Percentiles rank a stretch among this genome's conserved stretches.
Conservation (phyloP, 1,140 invertebrate species). For the Halesus radiatus region DNA sequence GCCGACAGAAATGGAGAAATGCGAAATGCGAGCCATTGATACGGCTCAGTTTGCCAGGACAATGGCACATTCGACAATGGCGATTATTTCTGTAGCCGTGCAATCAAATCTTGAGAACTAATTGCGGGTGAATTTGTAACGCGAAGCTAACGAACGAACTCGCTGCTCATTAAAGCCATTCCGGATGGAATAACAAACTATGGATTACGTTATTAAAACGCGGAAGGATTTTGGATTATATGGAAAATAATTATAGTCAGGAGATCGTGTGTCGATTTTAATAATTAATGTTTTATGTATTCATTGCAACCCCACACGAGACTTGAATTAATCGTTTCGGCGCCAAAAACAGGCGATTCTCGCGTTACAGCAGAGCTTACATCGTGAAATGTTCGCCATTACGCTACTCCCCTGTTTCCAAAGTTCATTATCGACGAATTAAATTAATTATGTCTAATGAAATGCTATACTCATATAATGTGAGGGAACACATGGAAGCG, state of each 20-base stretch:
- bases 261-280: constrained; percentile 13
- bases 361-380: too few relatives aligned
- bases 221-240: constrained; percentile 1
- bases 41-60: constrained; percentile 18
- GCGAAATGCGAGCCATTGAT: constrained; percentile 26
- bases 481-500: too few relatives aligned
- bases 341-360: too few relatives aligned
- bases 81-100: constrained; percentile 22
- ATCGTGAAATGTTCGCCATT: too few relatives aligned
- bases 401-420: too few relatives aligned
- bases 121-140: constrained; percentile 42
- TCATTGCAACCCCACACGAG: too few relatives aligned
- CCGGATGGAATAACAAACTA: constrained; percentile 20
- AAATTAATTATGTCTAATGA: too few relatives aligned
- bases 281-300: not conserved
- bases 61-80: constrained; percentile 34
- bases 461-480: too few relatives aligned
- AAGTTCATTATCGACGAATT: too few relatives aligned
- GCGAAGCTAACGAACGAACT: constrained; percentile 32
- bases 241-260: not conserved
- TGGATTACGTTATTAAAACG: constrained; percentile 19
- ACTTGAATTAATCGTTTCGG: too few relatives aligned
- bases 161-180: constrained; percentile 21
- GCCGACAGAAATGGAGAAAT: constrained; percentile 6
- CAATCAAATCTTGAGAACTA: constrained; percentile 43